A percentile compares a stretch with the other conserved stretches of the same genome.
Conservation (phyloP, 2,113 vertebrate species). For the Protobothrops flavoviridis region DNA sequence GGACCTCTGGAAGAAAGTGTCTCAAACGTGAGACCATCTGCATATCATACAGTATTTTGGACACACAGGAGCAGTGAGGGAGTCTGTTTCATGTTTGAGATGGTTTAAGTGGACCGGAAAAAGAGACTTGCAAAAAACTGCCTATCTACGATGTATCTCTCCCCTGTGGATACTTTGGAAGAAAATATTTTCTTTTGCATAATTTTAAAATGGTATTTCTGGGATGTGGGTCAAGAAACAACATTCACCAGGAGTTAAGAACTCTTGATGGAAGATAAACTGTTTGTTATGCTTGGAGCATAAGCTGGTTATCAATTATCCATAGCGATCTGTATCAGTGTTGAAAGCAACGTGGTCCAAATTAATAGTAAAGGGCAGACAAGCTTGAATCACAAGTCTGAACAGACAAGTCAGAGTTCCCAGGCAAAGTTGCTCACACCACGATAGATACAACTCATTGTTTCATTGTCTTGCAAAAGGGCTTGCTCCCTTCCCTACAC, state of each 20-base stretch:
- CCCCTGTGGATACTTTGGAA: neutral
- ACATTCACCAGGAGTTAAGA: neutral
- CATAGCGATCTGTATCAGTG: neutral
- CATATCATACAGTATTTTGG: neutral
- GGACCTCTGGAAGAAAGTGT: neutral
- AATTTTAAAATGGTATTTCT: neutral
- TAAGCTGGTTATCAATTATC: neutral
- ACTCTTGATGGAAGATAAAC: neutral
- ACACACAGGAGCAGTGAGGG: too few species aligned
- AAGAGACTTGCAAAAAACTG: neutral
- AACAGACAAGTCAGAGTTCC: conserved; percentile 2
- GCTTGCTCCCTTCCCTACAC: neutral
- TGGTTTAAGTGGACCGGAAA: neutral
- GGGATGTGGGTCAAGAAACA: neutral
- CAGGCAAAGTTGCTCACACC: neutral
- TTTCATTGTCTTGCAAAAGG: neutral
- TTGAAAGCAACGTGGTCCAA: conserved; percentile 2
- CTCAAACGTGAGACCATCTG: neutral
- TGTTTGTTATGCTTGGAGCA: neutral
- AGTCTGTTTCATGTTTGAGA: neutral
- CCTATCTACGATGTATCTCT: neutral
- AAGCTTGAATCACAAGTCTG: neutral
- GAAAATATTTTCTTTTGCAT: neutral
- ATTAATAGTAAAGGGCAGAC: neutral
- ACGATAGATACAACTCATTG: neutral